Evolutionary conservation across 2,113 vertebrate genomes (phyloP).

Genomic region (Todiramphus chloris): DNA sequence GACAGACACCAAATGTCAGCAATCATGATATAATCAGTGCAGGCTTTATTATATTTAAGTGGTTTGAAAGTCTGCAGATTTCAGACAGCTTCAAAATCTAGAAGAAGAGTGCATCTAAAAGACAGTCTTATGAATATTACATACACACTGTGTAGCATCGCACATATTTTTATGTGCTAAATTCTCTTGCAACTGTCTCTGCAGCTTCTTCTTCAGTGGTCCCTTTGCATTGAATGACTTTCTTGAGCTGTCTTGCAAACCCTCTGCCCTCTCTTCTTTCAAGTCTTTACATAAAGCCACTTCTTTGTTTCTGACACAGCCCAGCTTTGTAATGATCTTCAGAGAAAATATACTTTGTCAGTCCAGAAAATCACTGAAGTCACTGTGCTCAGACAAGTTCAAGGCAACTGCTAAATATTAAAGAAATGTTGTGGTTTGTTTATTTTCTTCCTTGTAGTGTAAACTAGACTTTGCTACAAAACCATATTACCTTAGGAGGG

Average conservation of each 20-base stretch:
- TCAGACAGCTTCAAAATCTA: constrained; percentile 63
- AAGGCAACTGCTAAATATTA: not conserved
- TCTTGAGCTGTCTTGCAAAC: not conserved
- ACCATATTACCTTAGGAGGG: not conserved
- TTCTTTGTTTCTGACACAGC: constrained; percentile 10
- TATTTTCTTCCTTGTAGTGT: not conserved
- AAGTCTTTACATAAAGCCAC: not conserved
- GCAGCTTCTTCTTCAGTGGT: not conserved
- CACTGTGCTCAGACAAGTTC: not conserved
- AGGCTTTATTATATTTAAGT: constrained; percentile 61
- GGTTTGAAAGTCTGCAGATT: constrained; percentile 57
- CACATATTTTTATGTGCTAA: constrained; percentile 18
- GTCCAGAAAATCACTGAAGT: not conserved
- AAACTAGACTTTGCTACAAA: not conserved
- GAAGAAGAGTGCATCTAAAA: not conserved
- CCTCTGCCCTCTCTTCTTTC: not conserved
- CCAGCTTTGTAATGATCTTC: not conserved
- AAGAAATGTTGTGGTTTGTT: rapidly evolving
- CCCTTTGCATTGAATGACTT: not conserved
- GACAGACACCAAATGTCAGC: constrained; percentile 69
- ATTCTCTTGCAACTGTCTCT: constrained; percentile 17
- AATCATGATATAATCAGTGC: constrained; percentile 65
- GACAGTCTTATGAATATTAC: constrained; percentile 55
- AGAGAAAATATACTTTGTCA: not conserved
- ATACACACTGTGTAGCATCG: not conserved